phyloP scores from a whole-genome alignment of 2,888 invertebrate species.

The Philereme vetulata region DNA sequence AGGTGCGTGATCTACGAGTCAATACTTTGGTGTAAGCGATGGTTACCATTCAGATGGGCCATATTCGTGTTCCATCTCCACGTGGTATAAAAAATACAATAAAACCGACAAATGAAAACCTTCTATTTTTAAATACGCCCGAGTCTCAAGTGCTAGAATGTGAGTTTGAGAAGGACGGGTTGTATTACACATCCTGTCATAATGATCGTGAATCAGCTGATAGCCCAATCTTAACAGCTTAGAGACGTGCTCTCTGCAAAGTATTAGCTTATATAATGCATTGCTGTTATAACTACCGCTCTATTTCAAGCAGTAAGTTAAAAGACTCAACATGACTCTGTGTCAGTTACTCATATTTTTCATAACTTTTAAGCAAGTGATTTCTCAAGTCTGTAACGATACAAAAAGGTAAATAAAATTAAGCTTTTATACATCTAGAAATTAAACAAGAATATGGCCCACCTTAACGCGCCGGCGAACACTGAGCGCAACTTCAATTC shows the following conservation, averaged over 20 bases:
- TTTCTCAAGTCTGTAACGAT: conserved; percentile 28
- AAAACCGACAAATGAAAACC: too few relatives aligned
- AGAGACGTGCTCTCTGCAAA: conserved; percentile 16
- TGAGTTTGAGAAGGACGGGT: background rate
- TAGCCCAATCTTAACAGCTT: conserved; percentile 16
- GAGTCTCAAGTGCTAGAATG: too few relatives aligned
- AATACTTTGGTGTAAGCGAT: too few relatives aligned
- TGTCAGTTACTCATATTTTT: conserved; percentile 6
- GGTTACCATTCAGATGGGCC: too few relatives aligned
- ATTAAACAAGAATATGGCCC: too few relatives aligned
- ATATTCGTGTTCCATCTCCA: too few relatives aligned
- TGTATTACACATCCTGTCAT: background rate
- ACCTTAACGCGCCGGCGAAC: too few relatives aligned
- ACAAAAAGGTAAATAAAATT: conserved; percentile 19
- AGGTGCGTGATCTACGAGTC: too few relatives aligned
- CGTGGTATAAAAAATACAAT: too few relatives aligned
- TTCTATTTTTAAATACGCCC: too few relatives aligned
- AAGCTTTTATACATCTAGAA: too few relatives aligned
- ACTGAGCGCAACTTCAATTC: too few relatives aligned
- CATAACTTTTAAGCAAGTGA: conserved; percentile 4
- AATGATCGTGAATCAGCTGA: conserved; percentile 6
- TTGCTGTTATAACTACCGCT: background rate
- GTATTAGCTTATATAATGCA: conserved; percentile 13
- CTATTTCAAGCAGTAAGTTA: conserved; percentile 18
- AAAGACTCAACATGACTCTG: conserved; percentile 10